These are phyloP conservation scores for Bolborhynchus lineola DNA, from an alignment of 2,113 vertebrate species.

Conservation along the genomic window DNA sequence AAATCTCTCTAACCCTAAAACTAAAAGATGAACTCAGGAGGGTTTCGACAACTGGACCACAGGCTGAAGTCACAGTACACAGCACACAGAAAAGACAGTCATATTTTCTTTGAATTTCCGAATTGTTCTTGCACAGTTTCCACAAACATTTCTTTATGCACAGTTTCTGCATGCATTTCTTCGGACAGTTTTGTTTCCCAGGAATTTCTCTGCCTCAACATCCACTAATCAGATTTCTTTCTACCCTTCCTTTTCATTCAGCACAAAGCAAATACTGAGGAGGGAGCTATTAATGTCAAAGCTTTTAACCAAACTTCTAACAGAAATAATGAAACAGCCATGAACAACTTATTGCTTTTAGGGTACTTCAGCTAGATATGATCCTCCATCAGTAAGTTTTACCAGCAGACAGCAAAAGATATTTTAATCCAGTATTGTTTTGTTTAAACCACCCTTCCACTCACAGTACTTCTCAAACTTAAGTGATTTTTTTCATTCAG, in stretches of 20 bases:
- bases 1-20: background rate
- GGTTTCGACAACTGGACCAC: background rate
- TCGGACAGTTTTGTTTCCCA: background rate
- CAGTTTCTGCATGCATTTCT: background rate
- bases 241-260: background rate
- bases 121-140: background rate
- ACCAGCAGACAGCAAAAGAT: background rate
- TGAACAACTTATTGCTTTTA: background rate
- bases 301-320: background rate
- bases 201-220: background rate
- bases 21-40: background rate
- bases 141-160: background rate
- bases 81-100: background rate
- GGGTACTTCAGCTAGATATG: background rate
- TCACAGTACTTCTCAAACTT: background rate
- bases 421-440: background rate
- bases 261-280: background rate
- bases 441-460: background rate
- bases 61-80: background rate
- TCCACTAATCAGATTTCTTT: background rate
- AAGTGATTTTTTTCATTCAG: background rate
- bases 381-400: background rate
- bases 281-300: background rate
- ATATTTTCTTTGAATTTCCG: background rate
- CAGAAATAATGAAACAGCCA: background rate